These are phyloP conservation scores for Lepus timidus DNA, from an alignment of 2,113 vertebrate genomes.

Conservation along the genomic window DNA sequence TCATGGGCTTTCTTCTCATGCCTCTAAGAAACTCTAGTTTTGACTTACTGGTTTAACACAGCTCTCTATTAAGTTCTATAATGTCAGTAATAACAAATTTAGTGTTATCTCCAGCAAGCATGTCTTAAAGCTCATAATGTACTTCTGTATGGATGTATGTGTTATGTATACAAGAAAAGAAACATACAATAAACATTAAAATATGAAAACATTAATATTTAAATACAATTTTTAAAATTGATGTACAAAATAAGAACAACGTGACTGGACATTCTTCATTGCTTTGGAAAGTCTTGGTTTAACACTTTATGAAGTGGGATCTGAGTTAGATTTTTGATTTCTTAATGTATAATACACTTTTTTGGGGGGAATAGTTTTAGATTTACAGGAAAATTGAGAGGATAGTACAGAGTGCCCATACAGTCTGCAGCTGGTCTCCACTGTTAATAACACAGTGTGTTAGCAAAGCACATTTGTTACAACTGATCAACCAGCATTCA, in stretches of 20 bases:
- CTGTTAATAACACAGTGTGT: not conserved
- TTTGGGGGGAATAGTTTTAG: slow-evolving; percentile 32
- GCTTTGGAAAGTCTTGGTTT: slow-evolving; percentile 47
- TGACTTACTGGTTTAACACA: slow-evolving; percentile 8
- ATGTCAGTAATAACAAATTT: not conserved
- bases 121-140: not conserved
- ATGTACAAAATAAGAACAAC: slow-evolving; percentile 2
- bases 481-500: not conserved
- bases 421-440: not conserved
- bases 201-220: not conserved
- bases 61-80: not conserved
- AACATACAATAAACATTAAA: not conserved
- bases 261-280: not conserved
- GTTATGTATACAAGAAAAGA: not conserved
- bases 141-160: not conserved
- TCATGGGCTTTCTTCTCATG: slow-evolving; percentile 5
- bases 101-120: not conserved
- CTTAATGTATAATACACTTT: not conserved
- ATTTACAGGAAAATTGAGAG: slow-evolving; percentile 8
- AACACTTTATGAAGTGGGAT: not conserved
- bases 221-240: not conserved
- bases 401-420: not conserved
- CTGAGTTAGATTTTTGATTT: slow-evolving; percentile 2
- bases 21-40: slow-evolving; percentile 26
- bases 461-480: not conserved